Conservation (phyloP, 2,113 vertebrate genomes). For the Scopus umbretta region DNA sequence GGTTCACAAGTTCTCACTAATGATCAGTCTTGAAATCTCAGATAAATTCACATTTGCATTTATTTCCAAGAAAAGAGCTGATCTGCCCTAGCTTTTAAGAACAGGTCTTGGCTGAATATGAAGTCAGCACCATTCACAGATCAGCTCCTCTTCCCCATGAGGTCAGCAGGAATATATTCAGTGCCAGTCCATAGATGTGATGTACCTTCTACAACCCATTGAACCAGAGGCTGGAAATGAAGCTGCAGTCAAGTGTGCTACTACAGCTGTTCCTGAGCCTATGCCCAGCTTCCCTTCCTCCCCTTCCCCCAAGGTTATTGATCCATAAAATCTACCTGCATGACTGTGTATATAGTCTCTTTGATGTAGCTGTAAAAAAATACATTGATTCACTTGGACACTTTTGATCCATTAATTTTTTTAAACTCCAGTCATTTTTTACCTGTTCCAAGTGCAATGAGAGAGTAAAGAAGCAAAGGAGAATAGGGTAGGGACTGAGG, state of each 20-base stretch:
- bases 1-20: conserved; percentile 11
- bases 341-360: background rate
- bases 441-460: background rate
- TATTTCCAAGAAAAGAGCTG: background rate
- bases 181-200: background rate
- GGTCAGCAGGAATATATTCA: background rate
- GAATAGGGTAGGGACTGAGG: background rate
- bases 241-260: background rate
- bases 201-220: background rate
- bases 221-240: background rate
- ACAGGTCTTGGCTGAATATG: background rate
- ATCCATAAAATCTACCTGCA: background rate
- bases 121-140: background rate
- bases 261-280: background rate
- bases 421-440: background rate
- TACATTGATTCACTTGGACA: background rate
- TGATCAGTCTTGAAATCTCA: conserved; percentile 23
- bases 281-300: background rate
- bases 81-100: background rate
- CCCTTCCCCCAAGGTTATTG: background rate
- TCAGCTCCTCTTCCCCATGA: background rate
- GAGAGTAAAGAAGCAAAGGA: background rate
- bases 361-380: background rate
- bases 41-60: conserved; percentile 2
- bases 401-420: background rate